Base-by-base conservation (phyloP, 2,113 vertebrate genomes). In the Heteronetta atricapilla region DNA sequence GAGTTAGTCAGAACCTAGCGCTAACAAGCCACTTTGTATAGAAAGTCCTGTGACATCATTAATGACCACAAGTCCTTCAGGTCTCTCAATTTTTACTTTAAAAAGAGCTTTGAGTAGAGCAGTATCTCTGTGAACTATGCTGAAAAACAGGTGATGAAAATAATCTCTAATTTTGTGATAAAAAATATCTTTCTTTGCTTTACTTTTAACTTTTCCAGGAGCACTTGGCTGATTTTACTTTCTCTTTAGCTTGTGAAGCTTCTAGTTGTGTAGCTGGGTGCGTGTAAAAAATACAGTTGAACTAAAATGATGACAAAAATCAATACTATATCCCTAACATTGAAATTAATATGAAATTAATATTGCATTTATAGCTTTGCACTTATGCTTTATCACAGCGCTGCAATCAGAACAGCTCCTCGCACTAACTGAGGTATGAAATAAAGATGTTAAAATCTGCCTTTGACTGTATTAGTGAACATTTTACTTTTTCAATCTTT, bases 401-500 rank as follows among this genome's bases (percentile, higher is more conserved):
- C 29, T 40, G 31, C 56, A 53, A 55, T 50, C 62, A 85, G 80
- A 89, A 14, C 77, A 66, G 60, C 62, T 88, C 29, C 4, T 55
- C 34, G 66, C 66, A 82, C 42, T 82, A 83, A 59, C 46, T 29
- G 31, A 3, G 20, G 42, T 8, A 63, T 26, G 69, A 95, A 92
- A 95, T 79, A 78, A 73, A 78, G 80, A 44, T 52, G 70, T 86
- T 72, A 67, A 90, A 94, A 83, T 88, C 67, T 78, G 48, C 29
- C 81, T 73, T 14, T 13, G 25, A 67, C 52, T 69, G 4, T 78
- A 36, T 48, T 70, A 74, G 40, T 55, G n/a, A 85, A 36, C 26
- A 55, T 68, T 82, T 72, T 31, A 40, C 26, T 60, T 64, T 82
- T 72, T 36, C 55, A 53, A 0, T n/a, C 26, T 89, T 93, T 66